Base-by-base conservation (phyloP, 2,797 vertebrate genomes). In the Loris lydekkerianus region DNA sequence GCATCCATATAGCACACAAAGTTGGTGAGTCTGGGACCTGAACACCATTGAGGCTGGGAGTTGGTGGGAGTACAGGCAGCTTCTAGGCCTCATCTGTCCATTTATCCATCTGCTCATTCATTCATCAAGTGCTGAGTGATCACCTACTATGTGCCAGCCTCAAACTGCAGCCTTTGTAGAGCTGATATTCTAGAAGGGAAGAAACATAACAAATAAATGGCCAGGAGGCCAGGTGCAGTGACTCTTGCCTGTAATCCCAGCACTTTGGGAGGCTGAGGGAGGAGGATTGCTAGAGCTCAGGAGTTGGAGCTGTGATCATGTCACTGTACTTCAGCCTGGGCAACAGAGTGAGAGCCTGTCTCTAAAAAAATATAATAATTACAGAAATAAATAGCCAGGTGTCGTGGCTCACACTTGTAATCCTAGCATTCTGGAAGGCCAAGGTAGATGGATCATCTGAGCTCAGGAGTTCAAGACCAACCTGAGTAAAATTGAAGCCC, bases 1-100 rank as follows among this genome's bases (percentile, higher is more conserved):
- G 99, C 93, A 98, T 99, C 80, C 97, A 96, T 0, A 98, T 99
- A 0, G 99, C 99, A 3, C 98, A 99, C 89, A 97, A 97, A 49
- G 90, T 99, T 0, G 99, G 99, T 99, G 97, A 98, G 98, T 95
- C 49, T 2, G 0, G 10, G 27, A 27, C n/a, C 0, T 0, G 0
- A 6, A 34, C 10, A 5, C 4, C 0, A 0, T 8, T 3, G 18
- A 21, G 14, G 72, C 0, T 0, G 40, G 53, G 46, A 49, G 46
- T 49, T 49, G 46, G 53, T 10, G 8, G 40, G 5, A 8, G 21
- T 20, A 1, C 25, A 14, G 29, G 21, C 21, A 76, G 46, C 25
- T 5, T 15, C 69, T 11, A n/a, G 53, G n/a, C 27, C 37, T 65
- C 10, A 25, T 58, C 60, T 25, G 34, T 23, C 67, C 15, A 3